Evolutionary conservation across 2,797 vertebrate genomes (phyloP).

Genomic region (Setipinna tenuifilis): DNA sequence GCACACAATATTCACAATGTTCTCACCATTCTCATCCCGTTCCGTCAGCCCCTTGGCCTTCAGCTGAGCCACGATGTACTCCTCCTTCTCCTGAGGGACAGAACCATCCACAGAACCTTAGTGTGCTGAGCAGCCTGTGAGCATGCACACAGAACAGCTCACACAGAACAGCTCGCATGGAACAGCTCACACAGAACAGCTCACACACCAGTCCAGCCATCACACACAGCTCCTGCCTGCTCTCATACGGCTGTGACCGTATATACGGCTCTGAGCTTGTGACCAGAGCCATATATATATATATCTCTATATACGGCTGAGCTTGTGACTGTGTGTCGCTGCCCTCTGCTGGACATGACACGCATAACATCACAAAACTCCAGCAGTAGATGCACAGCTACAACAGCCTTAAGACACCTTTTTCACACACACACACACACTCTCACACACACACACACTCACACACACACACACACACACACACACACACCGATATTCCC

Average conservation of each 20-base stretch:
- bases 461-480: too few relatives aligned
- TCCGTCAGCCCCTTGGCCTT: conserved; percentile 76
- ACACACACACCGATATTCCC: too few relatives aligned
- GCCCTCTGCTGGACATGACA: conserved; percentile 57
- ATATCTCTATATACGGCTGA: too few relatives aligned
- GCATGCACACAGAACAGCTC: not conserved
- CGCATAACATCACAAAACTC: not conserved
- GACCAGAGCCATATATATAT: too few relatives aligned
- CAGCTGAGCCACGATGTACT: conserved; percentile 80
- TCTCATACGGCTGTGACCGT: too few relatives aligned
- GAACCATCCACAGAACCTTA: not conserved
- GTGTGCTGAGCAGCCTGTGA: not conserved
- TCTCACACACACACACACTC: too few relatives aligned
- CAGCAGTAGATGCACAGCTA: not conserved
- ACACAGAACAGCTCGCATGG: too few relatives aligned
- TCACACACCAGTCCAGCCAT: too few relatives aligned
- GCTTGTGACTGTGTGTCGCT: conserved; percentile 17
- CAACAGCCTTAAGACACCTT: not conserved
- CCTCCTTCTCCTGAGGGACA: conserved; percentile 87
- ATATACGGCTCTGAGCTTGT: too few relatives aligned
- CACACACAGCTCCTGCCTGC: too few relatives aligned
- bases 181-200: too few relatives aligned
- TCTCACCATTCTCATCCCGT: conserved; percentile 82
- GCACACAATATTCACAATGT: not conserved
- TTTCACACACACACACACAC: too few relatives aligned